phyloP scores from a whole-genome alignment of 2,113 vertebrate genomes.

The Colaptes auratus region DNA sequence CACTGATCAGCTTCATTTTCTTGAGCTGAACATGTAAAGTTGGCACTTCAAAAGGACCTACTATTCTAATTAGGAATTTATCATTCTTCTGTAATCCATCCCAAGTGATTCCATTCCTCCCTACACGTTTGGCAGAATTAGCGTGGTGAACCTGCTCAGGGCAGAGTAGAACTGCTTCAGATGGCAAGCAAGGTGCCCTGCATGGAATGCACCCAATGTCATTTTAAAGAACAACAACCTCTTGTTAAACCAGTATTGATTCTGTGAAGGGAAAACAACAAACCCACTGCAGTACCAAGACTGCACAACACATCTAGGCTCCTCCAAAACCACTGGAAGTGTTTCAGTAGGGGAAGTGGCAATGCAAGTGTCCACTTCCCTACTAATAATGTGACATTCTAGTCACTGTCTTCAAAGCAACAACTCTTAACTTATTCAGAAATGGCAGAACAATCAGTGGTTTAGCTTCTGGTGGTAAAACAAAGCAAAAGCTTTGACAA shows the following conservation, averaged over 20 bases:
- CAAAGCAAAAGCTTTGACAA: not conserved
- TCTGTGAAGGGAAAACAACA: constrained; percentile 16
- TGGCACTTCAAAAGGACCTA: not conserved
- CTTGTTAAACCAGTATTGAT: not conserved
- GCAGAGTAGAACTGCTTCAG: not conserved
- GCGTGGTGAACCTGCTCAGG: not conserved
- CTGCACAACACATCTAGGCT: not conserved
- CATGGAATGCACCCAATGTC: not conserved
- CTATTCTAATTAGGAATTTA: not conserved
- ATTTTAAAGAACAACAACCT: not conserved
- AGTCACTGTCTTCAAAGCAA: constrained; percentile 25
- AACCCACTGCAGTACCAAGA: not conserved
- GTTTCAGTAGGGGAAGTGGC: not conserved
- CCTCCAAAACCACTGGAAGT: not conserved
- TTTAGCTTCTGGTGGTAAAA: not conserved
- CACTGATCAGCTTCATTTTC: not conserved
- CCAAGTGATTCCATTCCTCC: not conserved
- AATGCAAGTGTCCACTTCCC: not conserved
- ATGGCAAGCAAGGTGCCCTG: not conserved
- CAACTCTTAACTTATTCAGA: not conserved
- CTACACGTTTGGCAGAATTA: not conserved
- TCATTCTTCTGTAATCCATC: not conserved
- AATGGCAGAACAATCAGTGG: constrained; percentile 25
- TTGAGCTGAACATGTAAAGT: not conserved
- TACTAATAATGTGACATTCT: not conserved